Evolutionary conservation across 2,888 invertebrate genomes (phyloP), one percentile per base, ranked within the genome.

Genomic region (Eubasilissa splendida): DNA sequence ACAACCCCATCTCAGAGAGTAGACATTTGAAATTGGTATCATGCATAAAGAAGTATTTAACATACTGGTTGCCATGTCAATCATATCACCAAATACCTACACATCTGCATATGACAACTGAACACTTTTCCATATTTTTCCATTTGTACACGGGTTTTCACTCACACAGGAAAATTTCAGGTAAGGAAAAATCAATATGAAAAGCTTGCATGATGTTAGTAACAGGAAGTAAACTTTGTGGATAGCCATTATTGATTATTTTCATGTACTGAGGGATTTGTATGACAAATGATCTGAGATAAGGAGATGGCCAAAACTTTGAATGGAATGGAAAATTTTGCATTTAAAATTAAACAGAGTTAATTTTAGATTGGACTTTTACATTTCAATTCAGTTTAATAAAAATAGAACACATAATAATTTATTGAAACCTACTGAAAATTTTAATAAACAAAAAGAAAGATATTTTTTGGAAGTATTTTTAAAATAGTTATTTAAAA

Each of bases 31-130:
- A 56, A 58, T 54, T 76, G 52, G n/a, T 66, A 33, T 42, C 59
- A 52, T 33, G 53, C 12, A 10, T 63, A n/a, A 8, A n/a, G 42
- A 42, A 42, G 42, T 42, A 42, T 42, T 42, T 42, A 42, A 42
- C 42, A 42, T 68, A 50, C 68, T 52, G 14, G 78, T 78, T 73
- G 10, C 73, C 65, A 12, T 73, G 78, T 22, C 65, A 73, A 78
- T 60, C 78, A 78, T 73, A 77, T 77, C 77, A 77, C 42, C 33
- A 50, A 59, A 50, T 54, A 75, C 71, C 10, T 33, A 71, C 33
- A 71, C 31, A 22, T 12, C 14, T 11, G 33, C 63, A 63, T 10
- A 12, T 9, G 4, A 58, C 42, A 22, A 42, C 42, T 42, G 42
- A 42, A 42, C 42, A 42, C 42, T 58, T 58, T n/a, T 11, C 14